phyloP scores from a whole-genome alignment of 2,797 vertebrate genomes.

The Hirundo rustica region DNA sequence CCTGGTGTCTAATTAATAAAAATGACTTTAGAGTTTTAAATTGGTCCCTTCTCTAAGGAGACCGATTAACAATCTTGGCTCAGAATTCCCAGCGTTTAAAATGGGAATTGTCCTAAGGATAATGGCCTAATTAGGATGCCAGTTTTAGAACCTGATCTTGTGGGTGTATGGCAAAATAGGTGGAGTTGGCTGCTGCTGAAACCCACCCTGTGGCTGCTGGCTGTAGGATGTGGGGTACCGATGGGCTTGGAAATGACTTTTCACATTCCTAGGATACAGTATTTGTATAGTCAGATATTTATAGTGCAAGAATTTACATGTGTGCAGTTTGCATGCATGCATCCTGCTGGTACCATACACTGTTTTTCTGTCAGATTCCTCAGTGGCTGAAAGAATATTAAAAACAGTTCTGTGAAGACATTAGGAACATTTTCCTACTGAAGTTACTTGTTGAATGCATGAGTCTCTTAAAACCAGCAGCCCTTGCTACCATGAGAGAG shows the following conservation, averaged over 20 bases:
- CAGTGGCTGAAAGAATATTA: not conserved
- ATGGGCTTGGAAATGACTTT: accelerated
- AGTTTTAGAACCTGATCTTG: not conserved
- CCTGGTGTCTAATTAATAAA: not conserved
- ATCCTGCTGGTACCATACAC: accelerated
- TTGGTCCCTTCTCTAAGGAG: not conserved
- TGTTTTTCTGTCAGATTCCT: not conserved
- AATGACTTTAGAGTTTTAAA: not conserved
- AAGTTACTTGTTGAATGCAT: accelerated
- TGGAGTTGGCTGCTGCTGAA: not conserved
- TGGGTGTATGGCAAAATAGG: not conserved
- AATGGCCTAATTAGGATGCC: not conserved
- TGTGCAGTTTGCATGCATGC: not conserved
- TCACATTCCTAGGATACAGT: not conserved
- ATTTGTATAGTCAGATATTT: not conserved
- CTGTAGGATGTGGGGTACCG: not conserved
- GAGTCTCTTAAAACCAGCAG: not conserved
- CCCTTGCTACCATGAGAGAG: not conserved
- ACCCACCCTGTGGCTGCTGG: not conserved
- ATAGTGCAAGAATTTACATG: not conserved
- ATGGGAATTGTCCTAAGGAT: not conserved
- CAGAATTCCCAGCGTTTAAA: not conserved
- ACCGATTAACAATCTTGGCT: not conserved
- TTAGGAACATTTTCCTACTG: not conserved
- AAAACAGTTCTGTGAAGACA: accelerated